A percentile compares a stretch with the other conserved stretches of the same genome.
These are phyloP conservation scores for Sinocyclocheilus rhinocerous DNA, from an alignment of 2,113 vertebrate genomes.

Conservation along the genomic window DNA sequence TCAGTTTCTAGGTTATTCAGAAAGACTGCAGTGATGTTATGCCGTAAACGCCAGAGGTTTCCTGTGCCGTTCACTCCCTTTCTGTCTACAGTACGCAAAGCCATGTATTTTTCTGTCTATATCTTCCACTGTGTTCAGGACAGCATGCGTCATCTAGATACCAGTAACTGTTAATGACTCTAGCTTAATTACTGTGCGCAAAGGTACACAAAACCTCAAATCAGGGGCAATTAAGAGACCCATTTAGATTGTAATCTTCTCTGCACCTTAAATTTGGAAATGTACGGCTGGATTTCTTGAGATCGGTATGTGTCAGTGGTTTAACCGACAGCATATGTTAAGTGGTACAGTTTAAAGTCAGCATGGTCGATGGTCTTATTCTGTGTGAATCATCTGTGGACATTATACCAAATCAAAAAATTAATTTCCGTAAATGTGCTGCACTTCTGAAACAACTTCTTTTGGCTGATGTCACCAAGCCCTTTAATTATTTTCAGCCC, in stretches of 20 bases:
- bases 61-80: background rate
- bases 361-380: background rate
- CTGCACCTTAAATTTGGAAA: slow-evolving; percentile 12
- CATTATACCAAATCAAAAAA: background rate
- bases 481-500: background rate
- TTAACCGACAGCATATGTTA: background rate
- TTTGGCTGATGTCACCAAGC: background rate
- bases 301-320: background rate
- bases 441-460: background rate
- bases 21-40: slow-evolving; percentile 4
- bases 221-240: background rate
- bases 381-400: background rate
- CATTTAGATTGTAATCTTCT: slow-evolving; percentile 2
- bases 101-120: background rate
- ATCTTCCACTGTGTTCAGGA: slow-evolving; percentile 10
- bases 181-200: background rate
- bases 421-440: background rate
- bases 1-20: background rate
- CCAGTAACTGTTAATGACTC: slow-evolving; percentile 7
- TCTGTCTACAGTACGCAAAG: background rate
- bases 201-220: slow-evolving; percentile 15
- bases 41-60: background rate
- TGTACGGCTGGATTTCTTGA: background rate
- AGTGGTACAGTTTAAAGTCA: background rate
- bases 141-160: background rate